Evolutionary conservation across 1,140 invertebrate species (phyloP).

Genomic region (Druon quercuslanigerum): DNA sequence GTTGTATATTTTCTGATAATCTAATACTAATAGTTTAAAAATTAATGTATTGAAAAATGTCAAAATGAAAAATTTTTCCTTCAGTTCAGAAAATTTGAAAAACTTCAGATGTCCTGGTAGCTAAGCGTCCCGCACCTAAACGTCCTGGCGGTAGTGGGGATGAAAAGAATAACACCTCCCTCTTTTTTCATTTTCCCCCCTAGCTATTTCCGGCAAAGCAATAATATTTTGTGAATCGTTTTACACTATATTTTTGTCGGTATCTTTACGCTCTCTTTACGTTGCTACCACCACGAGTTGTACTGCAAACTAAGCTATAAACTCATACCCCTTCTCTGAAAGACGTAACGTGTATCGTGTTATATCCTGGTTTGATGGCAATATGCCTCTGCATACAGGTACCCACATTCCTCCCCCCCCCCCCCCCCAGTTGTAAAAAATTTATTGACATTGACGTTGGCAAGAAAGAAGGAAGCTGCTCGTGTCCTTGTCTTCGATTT

Average conservation of each 20-base stretch:
- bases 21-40: too few relatives aligned
- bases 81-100: too few relatives aligned
- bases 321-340: not conserved
- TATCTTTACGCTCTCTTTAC: conserved; percentile 17
- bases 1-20: too few relatives aligned
- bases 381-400: conserved; percentile 45
- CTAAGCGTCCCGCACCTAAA: too few relatives aligned
- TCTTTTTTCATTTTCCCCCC: not conserved
- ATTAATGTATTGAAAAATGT: too few relatives aligned
- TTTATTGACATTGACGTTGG: not conserved
- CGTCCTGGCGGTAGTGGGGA: not conserved
- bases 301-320: conserved; percentile 35
- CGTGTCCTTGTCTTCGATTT: conserved; percentile 50
- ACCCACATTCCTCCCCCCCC: not conserved
- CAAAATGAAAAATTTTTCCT: too few relatives aligned
- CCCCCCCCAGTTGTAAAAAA: not conserved
- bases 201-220: not conserved
- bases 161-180: not conserved
- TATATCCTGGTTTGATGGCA: conserved; percentile 25
- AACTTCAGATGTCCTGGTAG: too few relatives aligned
- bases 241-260: conserved; percentile 25
- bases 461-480: not conserved
- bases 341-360: too few relatives aligned
- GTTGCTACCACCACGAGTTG: conserved; percentile 34
- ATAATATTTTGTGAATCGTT: conserved; percentile 53